phyloP scores from a whole-genome alignment of 1,140 invertebrate genomes.

The Daktulosphaira vitifoliae region DNA sequence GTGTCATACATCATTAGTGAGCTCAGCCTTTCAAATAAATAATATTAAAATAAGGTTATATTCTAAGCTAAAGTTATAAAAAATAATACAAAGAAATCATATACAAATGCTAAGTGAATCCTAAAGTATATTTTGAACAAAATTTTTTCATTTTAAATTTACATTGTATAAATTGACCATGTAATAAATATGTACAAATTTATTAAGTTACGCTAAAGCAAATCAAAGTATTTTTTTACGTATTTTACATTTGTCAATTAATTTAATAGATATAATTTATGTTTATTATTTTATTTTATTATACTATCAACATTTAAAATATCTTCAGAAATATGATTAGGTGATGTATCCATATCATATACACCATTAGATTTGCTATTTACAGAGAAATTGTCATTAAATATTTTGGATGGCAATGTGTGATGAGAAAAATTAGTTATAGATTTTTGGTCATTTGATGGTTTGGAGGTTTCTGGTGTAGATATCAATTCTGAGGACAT shows the following conservation, averaged over 20 bases:
- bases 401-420: background rate
- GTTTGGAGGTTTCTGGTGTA: background rate
- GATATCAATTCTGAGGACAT: background rate
- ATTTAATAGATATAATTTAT: no score
- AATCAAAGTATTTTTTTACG: conserved; percentile 20
- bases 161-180: background rate
- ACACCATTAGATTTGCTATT: conserved; percentile 70
- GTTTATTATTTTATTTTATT: conserved; percentile 19
- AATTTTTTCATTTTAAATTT: no score
- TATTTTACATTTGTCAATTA: background rate
- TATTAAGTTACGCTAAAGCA: no score
- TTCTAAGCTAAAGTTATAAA: conserved; percentile 1
- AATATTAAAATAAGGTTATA: no score
- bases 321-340: conserved; percentile 59
- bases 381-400: conserved; percentile 41
- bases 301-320: conserved; percentile 56
- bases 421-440: background rate
- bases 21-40: no score
- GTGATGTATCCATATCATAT: conserved; percentile 64
- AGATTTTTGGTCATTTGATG: background rate
- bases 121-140: conserved; percentile 23
- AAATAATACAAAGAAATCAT: conserved; percentile 6
- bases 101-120: conserved; percentile 6
- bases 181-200: background rate
- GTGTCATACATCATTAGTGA: no score